A percentile compares a stretch with the other conserved stretches of the same genome.
Evolutionary conservation across 2,113 vertebrate genomes (phyloP).

Genomic region (Brachyistius frenatus): DNA sequence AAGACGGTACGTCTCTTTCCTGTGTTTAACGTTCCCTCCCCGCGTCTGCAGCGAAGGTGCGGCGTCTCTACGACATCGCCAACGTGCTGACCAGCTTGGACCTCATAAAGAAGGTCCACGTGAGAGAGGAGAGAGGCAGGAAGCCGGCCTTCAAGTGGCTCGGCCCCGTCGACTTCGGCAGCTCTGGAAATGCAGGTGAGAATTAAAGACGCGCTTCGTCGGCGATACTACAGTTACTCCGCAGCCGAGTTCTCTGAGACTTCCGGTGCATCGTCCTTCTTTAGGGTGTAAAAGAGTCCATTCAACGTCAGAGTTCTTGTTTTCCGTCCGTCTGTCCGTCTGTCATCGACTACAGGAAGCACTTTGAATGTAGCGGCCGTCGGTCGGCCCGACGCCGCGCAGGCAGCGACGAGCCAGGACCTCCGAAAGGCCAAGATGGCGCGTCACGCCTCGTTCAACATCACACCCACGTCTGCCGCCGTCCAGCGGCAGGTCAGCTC

Average conservation of each 20-base stretch:
- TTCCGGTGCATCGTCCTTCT: neutral
- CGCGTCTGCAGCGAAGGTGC: slow-evolving; percentile 89
- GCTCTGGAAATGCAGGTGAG: slow-evolving; percentile 72
- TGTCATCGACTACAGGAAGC: slow-evolving; percentile 26
- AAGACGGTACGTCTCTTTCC: neutral
- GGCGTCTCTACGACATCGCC: slow-evolving; percentile 94
- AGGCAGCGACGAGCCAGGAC: slow-evolving; percentile 40
- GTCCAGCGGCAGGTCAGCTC: slow-evolving; percentile 85
- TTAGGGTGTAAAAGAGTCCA: neutral
- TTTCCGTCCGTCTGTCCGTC: no score
- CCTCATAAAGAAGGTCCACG: slow-evolving; percentile 93
- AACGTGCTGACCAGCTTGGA: slow-evolving; percentile 93
- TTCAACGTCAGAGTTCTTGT: neutral
- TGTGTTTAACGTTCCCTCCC: neutral
- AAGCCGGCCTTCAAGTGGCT: slow-evolving; percentile 96
- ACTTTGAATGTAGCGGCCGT: slow-evolving; percentile 7
- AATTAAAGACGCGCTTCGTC: neutral
- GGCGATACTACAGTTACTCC: neutral
- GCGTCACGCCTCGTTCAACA: slow-evolving; percentile 84
- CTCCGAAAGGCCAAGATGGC: slow-evolving; percentile 79
- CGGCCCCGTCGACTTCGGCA: slow-evolving; percentile 88
- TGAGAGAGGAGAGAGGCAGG: slow-evolving; percentile 89
- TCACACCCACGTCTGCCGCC: slow-evolving; percentile 68
- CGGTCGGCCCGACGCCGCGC: slow-evolving; percentile 1
- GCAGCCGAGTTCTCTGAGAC: neutral